Evolutionary conservation across 2,113 vertebrate species (phyloP), one percentile per base, ranked within the genome.

Genomic region (Chelonoidis abingdonii): DNA sequence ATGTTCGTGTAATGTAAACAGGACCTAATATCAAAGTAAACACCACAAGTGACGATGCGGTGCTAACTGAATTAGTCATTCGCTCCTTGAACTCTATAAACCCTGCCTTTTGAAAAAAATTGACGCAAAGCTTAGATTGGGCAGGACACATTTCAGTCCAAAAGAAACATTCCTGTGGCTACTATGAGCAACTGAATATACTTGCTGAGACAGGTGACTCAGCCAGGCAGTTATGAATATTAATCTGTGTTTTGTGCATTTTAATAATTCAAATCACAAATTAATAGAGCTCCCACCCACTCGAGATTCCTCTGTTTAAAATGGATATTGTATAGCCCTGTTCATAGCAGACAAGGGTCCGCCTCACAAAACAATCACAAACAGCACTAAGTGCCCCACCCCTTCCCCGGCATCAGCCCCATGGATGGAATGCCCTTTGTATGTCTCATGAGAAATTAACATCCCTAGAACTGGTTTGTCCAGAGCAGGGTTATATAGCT

Each of bases 1-100:
- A 84, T 53, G 50, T 75, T 27, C 89, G 89, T 65, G 89, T 65
- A 75, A 97, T 88, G 81, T 92, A 95, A 95, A 96, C 53, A 8
- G 41, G 88, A 93, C 21, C 62, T 27, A 94, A 54, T 41, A 90
- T 89, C 92, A 93, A 95, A 89, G 88, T 52, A 97, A 97, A 92
- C 47, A 89, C n/a, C 27, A 87, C 25, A 79, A 93, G 83, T 57
- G 62, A 22, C 53, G 62, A 22, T 44, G 50, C 44, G 75, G 78
- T 49, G 65, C 75, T 93, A 89, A 79, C 59, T 89, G 75, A 38
- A 29, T 65, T 80, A 79, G 87, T 95, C 85, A 95, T 72, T 93
- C 90, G 86, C 65, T 87, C 80, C 83, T 84, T 52, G 50, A 41
- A 11, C 86, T 86, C 22, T 25, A 38, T 93, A 35, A 44, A 93